Evolutionary conservation across 2,888 invertebrate genomes (phyloP).

Genomic region (Phyto melanocephala): DNA sequence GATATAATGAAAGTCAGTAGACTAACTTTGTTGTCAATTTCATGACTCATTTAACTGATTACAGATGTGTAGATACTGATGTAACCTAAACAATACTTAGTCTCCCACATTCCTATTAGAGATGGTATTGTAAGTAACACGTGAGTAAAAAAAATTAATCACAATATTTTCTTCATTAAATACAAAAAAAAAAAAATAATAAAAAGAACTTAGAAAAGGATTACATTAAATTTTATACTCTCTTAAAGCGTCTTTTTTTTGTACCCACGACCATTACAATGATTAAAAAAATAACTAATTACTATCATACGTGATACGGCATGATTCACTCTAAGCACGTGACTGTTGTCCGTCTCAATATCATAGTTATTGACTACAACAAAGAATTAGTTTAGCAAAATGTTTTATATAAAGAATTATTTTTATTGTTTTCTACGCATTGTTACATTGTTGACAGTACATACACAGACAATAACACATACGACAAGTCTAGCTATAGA

Average conservation of each 20-base stretch:
- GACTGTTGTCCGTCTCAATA: too few relatives aligned
- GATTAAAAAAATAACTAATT: too few relatives aligned
- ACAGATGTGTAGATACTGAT: slow-evolving; percentile 51
- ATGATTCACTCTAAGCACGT: background rate
- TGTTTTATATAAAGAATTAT: slow-evolving; percentile 26
- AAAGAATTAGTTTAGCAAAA: slow-evolving; percentile 29
- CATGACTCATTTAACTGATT: slow-evolving; percentile 68
- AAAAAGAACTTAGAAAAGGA: background rate
- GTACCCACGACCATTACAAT: too few relatives aligned
- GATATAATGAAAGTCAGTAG: slow-evolving; percentile 22
- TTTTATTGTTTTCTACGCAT: slow-evolving; percentile 7
- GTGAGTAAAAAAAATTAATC: too few relatives aligned
- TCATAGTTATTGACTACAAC: background rate
- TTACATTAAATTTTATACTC: too few relatives aligned
- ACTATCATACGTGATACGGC: too few relatives aligned
- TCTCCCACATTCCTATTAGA: too few relatives aligned
- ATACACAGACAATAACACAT: background rate
- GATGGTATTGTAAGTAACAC: too few relatives aligned
- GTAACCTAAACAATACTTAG: background rate
- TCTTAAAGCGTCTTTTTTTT: too few relatives aligned
- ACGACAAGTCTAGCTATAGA: background rate
- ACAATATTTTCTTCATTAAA: too few relatives aligned
- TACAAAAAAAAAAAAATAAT: background rate
- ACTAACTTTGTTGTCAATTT: slow-evolving; percentile 66
- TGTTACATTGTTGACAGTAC: slow-evolving; percentile 3